Evolutionary conservation across 1,140 invertebrate genomes (phyloP), one percentile per base, ranked within the genome.

Genomic region (Zaprionus camerounensis): DNA sequence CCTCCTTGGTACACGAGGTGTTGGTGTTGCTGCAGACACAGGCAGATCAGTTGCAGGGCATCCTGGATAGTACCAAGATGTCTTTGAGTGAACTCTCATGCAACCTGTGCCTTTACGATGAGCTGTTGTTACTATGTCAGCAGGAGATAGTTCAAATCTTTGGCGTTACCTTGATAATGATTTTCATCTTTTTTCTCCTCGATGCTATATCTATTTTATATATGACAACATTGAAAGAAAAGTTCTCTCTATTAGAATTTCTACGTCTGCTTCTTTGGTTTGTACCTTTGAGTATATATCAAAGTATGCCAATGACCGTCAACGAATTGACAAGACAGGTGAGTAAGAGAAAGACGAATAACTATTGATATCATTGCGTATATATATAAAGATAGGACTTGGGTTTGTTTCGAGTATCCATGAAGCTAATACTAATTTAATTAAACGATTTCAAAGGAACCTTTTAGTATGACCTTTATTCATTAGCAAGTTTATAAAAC

Each of bases 121-220:
- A 77, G 6, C 28, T 77, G 15, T 15, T 73, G 11, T n/a, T 77
- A 51, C 22, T 77, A 0, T 72, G 70, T 31, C 38, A 66, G 6
- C 49, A 55, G 15, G 28, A 61, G 13, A 9, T 77, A 6, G 56
- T 56, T 0, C 12, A 61, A 13, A 49, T 72, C 12, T 77, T 61
- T 51, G 63, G 74, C 3, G 63, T 28, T 7, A 24, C 53, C 3
- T 15, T 73, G 1, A 5, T 73, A 3, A 15, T 73, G n/a, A 22
- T 53, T 24, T 22, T 28, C 11, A 5, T 58, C 2, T 77, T 61
- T 20, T 26, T 24, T 28, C 20, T 63, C 5, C 7, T 68, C 20
- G 71, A 77, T 36, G 28, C 64, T 4, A 53, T 38, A 2, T 61
- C 36, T 7, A 11, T 66, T 2, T 22, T 22, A 1, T 76, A 76